These are phyloP conservation scores for Enteromius treurensis DNA, from an alignment of 2,797 vertebrate species.

Conservation along the genomic window DNA sequence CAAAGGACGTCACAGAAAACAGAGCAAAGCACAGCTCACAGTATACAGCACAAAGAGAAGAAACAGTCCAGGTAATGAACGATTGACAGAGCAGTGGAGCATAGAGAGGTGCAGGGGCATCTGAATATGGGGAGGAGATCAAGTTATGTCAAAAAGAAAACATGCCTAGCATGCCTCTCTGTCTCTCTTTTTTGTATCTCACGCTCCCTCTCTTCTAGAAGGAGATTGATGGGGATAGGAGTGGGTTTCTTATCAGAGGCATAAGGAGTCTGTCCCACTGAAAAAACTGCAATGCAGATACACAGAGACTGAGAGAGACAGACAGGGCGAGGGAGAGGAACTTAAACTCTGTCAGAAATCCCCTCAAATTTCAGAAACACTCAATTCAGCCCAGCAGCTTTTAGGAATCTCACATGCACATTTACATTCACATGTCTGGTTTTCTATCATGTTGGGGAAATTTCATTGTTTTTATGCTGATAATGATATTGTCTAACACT, in stretches of 20 bases:
- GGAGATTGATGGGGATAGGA: slow-evolving; percentile 6
- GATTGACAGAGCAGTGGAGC: slow-evolving; percentile 22
- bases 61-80: slow-evolving; percentile 4
- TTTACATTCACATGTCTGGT: neutral
- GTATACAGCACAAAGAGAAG: slow-evolving; percentile 5
- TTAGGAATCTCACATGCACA: neutral
- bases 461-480: neutral
- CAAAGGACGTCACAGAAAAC: slow-evolving; percentile 27
- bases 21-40: slow-evolving; percentile 31
- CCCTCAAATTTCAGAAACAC: neutral
- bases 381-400: neutral
- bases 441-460: neutral
- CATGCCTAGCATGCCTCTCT: neutral
- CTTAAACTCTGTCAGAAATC: slow-evolving; percentile 20
- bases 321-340: neutral
- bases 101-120: neutral
- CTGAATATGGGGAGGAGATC: neutral
- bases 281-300: slow-evolving; percentile 55
- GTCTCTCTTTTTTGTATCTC: neutral
- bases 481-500: neutral
- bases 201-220: neutral
- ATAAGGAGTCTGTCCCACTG: slow-evolving; percentile 22
- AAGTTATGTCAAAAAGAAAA: neutral
- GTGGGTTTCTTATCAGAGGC: slow-evolving; percentile 18
- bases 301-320: neutral